These are phyloP conservation scores for Horisme vitalbata DNA, from an alignment of 2,888 invertebrate genomes.

Conservation along the genomic window DNA sequence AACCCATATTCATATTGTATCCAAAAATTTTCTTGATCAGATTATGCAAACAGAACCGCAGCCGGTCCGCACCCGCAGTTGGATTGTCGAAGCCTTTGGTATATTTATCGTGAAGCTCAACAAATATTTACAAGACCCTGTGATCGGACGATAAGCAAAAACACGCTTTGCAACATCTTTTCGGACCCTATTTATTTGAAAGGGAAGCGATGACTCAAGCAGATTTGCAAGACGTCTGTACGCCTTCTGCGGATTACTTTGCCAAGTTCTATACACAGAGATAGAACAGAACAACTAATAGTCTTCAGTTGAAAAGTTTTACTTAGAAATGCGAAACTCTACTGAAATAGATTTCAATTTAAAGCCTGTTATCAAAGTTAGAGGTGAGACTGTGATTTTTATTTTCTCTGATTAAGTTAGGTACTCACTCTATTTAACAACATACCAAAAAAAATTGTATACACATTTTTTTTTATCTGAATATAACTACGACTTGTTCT, in stretches of 20 bases:
- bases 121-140: conserved; percentile 3
- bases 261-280: conserved; percentile 79
- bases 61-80: no score
- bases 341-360: no score
- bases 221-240: conserved; percentile 76
- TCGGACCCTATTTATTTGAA: conserved; percentile 77
- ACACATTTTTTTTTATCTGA: no score
- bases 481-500: no score
- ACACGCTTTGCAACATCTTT: conserved; percentile 53
- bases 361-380: no score
- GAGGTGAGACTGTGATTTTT: no score
- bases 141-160: conserved; percentile 41
- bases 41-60: no score
- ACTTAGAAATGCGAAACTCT: conserved; percentile 6
- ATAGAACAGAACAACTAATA: conserved; percentile 40
- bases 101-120: not conserved
- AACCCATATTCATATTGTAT: not conserved
- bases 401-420: no score
- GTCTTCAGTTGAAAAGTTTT: not conserved
- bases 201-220: conserved; percentile 80
- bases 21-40: no score
- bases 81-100: not conserved
- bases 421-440: no score
- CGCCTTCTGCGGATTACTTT: conserved; percentile 79
- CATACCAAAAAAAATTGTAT: no score